Evolutionary conservation across 1,140 invertebrate genomes (phyloP).

Genomic region (Hetaerina americana): DNA sequence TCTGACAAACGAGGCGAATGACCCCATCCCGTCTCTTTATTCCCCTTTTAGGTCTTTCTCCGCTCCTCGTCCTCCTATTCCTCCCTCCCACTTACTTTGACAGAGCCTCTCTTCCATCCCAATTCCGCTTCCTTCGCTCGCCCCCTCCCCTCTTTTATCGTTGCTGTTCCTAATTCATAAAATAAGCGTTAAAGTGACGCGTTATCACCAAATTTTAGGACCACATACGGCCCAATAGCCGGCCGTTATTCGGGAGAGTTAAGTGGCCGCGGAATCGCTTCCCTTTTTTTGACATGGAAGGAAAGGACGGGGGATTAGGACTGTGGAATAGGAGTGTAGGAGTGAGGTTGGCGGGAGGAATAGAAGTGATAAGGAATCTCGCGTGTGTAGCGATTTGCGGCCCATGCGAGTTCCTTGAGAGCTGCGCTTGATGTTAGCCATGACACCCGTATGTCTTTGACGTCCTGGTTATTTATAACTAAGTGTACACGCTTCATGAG

Average conservation of each 20-base stretch:
- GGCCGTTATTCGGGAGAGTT: neutral
- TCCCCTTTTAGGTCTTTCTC: too few relatives aligned
- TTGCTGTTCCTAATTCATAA: neutral
- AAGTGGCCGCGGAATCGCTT: neutral
- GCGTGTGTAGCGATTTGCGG: neutral
- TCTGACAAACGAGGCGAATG: neutral
- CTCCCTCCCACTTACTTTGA: neutral
- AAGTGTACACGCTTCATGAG: too few relatives aligned
- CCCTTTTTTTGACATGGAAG: too few relatives aligned
- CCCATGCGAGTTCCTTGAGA: neutral
- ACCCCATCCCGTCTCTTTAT: too few relatives aligned
- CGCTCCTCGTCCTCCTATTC: neutral
- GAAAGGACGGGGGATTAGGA: too few relatives aligned
- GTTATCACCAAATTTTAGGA: neutral
- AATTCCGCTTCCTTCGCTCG: neutral
- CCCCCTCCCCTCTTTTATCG: neutral
- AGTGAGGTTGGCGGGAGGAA: neutral
- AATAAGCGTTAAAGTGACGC: neutral
- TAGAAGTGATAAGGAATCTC: neutral
- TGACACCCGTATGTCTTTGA: neutral
- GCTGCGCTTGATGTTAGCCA: neutral
- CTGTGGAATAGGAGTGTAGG: too few relatives aligned
- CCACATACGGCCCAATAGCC: neutral
- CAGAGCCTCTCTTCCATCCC: too few relatives aligned
- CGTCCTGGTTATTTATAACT: too few relatives aligned